Evolutionary conservation across 2,797 vertebrate genomes (phyloP), one percentile per base, ranked within the genome.

Genomic region (Taeniopygia guttata): DNA sequence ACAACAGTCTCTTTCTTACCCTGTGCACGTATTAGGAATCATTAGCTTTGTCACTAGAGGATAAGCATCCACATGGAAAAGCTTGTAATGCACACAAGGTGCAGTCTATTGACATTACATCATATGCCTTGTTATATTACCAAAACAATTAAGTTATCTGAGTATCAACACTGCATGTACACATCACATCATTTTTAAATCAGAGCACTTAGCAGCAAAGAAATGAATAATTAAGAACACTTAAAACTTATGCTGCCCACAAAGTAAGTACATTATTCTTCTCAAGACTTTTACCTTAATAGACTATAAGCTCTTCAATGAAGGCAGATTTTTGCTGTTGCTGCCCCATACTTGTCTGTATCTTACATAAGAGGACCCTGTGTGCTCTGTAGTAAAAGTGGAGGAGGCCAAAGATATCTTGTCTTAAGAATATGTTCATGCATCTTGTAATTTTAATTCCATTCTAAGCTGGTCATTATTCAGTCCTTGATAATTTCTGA

Each of bases 101-200:
- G 58, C 83, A 88, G 51, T 89, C 87, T 86, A 81, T 58, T 95
- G 91, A 73, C 63, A 88, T 96, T 96, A 90, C 91, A 88, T 97
- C 95, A 96, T 95, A 84, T 90, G 92, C 83, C 74, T 96, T 96
- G 91, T 93, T 94, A 94, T 95, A 91, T 92, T 96, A 97, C 91
- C 84, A 89, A 94, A 94, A 94, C 84, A 95, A 93, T 93, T 96
- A 95, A 92, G 84, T 95, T 95, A 94, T 94, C 94, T 76, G 62
- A 69, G 62, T 91, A 91, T 90, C 90, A 94, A 83, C 73, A 81
- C 69, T 56, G 48, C 73, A 93, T 75, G 84, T 70, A 91, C 69
- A 76, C 87, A 90, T 96, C 87, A 73, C 59, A 95, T 93, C 48
- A 88, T 90, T 92, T 94, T 84, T n/a, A 79, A 97, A 93, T 81